phyloP scores from a whole-genome alignment of 2,888 invertebrate species.

The Neuroscelio doddi region DNA sequence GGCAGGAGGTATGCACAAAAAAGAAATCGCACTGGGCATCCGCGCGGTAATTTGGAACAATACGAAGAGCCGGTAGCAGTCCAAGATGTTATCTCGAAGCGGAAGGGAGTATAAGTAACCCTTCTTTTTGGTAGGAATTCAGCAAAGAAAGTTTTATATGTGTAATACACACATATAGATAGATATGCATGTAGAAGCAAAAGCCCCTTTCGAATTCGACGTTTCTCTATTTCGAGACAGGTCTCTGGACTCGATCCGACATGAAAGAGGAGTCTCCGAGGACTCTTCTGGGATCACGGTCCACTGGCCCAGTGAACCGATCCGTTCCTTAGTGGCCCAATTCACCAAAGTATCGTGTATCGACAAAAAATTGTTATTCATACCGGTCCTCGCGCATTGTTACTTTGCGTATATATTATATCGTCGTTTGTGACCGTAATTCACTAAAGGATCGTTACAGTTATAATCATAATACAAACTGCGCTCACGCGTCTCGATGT shows the following conservation, averaged over 20 bases:
- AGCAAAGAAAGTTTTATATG: too few species aligned
- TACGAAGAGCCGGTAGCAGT: constrained; percentile 11
- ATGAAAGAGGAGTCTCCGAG: constrained; percentile 12
- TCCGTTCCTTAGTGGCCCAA: constrained; percentile 48
- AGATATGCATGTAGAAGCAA: neutral
- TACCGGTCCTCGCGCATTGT: constrained; percentile 28
- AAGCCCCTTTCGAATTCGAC: constrained; percentile 12
- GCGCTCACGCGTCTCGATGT: constrained; percentile 15
- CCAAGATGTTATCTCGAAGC: constrained; percentile 26
- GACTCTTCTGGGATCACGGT: constrained; percentile 51
- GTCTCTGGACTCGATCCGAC: neutral
- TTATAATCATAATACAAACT: constrained; percentile 23
- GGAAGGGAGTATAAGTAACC: constrained; percentile 11
- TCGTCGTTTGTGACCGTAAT: constrained; percentile 20
- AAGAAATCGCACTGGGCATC: constrained; percentile 11
- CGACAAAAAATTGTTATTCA: constrained; percentile 52
- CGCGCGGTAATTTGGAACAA: constrained; percentile 16
- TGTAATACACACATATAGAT: too few species aligned
- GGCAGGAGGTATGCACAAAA: too few species aligned
- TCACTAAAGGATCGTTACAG: constrained; percentile 27
- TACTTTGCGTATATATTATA: constrained; percentile 28
- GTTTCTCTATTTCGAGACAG: constrained; percentile 17
- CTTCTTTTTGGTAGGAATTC: constrained; percentile 9
- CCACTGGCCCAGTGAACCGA: constrained; percentile 53
- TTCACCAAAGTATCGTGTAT: constrained; percentile 61